A percentile compares a stretch with the other conserved stretches of the same genome.
Evolutionary conservation across 2,888 invertebrate genomes (phyloP).

Genomic region (Cataglyphis cursor): DNA sequence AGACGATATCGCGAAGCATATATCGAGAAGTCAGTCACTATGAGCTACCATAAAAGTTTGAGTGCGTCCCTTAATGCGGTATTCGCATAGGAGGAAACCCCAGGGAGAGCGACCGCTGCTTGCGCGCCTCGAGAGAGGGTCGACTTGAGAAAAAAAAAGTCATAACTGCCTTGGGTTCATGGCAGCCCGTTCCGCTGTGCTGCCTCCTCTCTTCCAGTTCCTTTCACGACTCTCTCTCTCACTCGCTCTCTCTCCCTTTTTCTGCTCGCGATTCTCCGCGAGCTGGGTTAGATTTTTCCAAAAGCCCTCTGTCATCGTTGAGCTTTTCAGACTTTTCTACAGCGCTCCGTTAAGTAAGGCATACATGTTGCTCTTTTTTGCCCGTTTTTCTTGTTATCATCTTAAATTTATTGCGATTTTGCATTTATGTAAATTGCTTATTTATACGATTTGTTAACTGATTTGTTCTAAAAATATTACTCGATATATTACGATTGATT

Average conservation of each 20-base stretch:
- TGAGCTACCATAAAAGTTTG: conserved; percentile 73
- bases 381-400: background rate
- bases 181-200: conserved; percentile 65
- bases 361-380: conserved; percentile 12
- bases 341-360: conserved; percentile 42
- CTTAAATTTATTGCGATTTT: conserved; percentile 33
- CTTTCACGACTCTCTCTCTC: conserved; percentile 31
- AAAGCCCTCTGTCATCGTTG: conserved; percentile 54
- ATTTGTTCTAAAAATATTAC: conserved; percentile 5
- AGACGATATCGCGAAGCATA: conserved; percentile 28
- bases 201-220: conserved; percentile 44
- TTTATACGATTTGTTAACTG: conserved; percentile 21
- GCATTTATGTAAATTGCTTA: conserved; percentile 36
- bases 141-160: conserved; percentile 66
- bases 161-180: conserved; percentile 76
- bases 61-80: conserved; percentile 72
- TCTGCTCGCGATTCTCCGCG: conserved; percentile 14
- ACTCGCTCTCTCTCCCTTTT: conserved; percentile 22
- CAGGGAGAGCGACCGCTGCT: conserved; percentile 3
- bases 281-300: conserved; percentile 51
- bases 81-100: conserved; percentile 69
- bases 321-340: conserved; percentile 47
- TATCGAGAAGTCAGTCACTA: conserved; percentile 62
- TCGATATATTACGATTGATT: conserved; percentile 2
- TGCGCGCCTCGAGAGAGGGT: conserved; percentile 2